Evolutionary conservation across 1,140 invertebrate genomes (phyloP), one percentile per base, ranked within the genome.

Genomic region (Paralvinella palmiformis): DNA sequence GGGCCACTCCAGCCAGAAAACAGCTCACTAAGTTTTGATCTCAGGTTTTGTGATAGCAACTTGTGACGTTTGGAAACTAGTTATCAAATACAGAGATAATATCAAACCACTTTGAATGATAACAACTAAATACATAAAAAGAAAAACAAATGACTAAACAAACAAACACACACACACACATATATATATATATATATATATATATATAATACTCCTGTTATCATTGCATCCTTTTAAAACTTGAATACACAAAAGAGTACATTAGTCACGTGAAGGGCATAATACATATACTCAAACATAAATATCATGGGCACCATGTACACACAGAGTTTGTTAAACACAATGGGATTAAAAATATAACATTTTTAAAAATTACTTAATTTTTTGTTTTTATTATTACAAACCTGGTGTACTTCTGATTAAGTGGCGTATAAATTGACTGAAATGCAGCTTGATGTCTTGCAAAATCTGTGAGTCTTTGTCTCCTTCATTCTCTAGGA

Each of bases 1-100:
- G 86, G 86, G 13, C 93, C 93, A 71, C 91, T 91, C 94, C 95
- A 99, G 45, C 87, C 87, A 22, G 92, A 89, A 83, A 98, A 97
- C 59, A 98, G 83, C 65, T 88, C 87, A 78, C 98, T 97, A 41
- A 98, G 81, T 78, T 89, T 91, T 58, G 88, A 85, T 57, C 92
- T 85, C 32, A 96, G 80, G 72, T 96, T 92, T 62, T 89, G 84
- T 71, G 93, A 92, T 63, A 99, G 75, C 52, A 98, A 81, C 32
- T 88, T 89, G 45, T 88, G 85, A 75, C 92, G 88, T 37, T 86
- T 87, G 74, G 96, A 93, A 80, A 95, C 91, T 57, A n/a, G n/a
- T n/a, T n/a, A n/a, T n/a, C n/a, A n/a, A n/a, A n/a, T n/a, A n/a
- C n/a, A n/a, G n/a, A n/a, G n/a, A n/a, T n/a, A n/a, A n/a, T n/a